Conservation (phyloP, 1,140 invertebrate species). For the Drosophila albomicans region DNA sequence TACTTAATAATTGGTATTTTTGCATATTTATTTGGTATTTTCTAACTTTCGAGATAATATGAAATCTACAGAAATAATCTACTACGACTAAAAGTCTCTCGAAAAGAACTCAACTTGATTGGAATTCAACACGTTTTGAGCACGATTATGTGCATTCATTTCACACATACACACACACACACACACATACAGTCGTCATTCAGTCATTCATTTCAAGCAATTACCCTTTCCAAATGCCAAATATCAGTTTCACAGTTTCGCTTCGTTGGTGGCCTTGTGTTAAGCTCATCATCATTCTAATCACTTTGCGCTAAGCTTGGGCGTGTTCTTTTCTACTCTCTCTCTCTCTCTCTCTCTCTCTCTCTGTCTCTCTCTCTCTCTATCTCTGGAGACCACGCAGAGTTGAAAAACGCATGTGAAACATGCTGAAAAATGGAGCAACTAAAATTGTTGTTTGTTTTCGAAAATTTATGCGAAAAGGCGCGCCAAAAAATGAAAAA, state of each 20-base stretch:
- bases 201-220: slow-evolving; percentile 6
- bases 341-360: not conserved
- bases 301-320: slow-evolving; percentile 27
- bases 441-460: not conserved
- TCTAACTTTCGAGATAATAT: too few species aligned
- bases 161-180: not conserved
- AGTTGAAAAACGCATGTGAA: slow-evolving; percentile 2
- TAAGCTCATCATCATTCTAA: slow-evolving; percentile 31
- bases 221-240: not conserved
- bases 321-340: slow-evolving; percentile 3
- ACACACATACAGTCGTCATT: too few species aligned
- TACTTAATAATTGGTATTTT: too few species aligned
- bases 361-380: not conserved
- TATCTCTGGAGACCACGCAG: slow-evolving; percentile 1
- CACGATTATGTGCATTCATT: slow-evolving; percentile 17
- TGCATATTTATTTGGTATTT: too few species aligned
- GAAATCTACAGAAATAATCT: too few species aligned
- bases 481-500: slow-evolving; percentile 56
- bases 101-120: not conserved
- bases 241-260: not conserved
- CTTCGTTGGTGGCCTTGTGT: slow-evolving; percentile 4
- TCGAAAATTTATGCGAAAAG: slow-evolving; percentile 57
- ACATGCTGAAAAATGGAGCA: not conserved
- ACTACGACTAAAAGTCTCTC: not conserved
- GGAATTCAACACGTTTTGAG: not conserved